Evolutionary conservation across 2,113 vertebrate genomes (phyloP), one percentile per base, ranked within the genome.

Genomic region (Anolis carolinensis): DNA sequence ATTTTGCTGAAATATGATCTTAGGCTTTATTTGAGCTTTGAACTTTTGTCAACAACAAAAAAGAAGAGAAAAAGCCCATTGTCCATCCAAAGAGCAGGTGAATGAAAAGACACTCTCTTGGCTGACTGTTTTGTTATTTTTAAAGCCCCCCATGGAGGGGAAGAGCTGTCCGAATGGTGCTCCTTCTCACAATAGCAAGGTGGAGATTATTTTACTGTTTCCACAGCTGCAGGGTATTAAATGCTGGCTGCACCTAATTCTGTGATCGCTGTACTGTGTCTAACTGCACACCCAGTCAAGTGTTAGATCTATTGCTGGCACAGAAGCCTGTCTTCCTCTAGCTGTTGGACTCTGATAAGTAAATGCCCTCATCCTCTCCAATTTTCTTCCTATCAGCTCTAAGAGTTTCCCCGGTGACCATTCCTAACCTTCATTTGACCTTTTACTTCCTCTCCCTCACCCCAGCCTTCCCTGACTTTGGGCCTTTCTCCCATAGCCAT

Each of bases 151-250:
- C 81, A 79, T 81, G 90, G 93, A 95, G 91, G 82, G 63, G 70
- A 87, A 89, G 91, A 92, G 87, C 85, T 92, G 55, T 89, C 93
- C 23, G 87, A 96, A 94, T 86, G 70, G 91, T 92, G 92, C 89
- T 90, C 89, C 94, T 90, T 93, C 86, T 87, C 88, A 88, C 71
- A 89, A 90, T 72, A 92, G 88, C 65, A 91, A 93, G 92, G 93
- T 90, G 88, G 79, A 18, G 96, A 96, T 97, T 93, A 77, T 95
- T 95, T 97, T 97, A 96, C 92, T 96, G 93, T 97, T 97, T 97
- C 96, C 95, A 94, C 95, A 96, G 97, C 96, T 97, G 96, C 95
- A 91, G 92, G 88, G 85, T 93, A 94, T 95, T 95, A 95, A 95
- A 95, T 92, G 93, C 93, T 95, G 95, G 94, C 95, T 93, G 93